Conservation (phyloP, 1,140 invertebrate species). For the Sycophila sp. region DNA sequence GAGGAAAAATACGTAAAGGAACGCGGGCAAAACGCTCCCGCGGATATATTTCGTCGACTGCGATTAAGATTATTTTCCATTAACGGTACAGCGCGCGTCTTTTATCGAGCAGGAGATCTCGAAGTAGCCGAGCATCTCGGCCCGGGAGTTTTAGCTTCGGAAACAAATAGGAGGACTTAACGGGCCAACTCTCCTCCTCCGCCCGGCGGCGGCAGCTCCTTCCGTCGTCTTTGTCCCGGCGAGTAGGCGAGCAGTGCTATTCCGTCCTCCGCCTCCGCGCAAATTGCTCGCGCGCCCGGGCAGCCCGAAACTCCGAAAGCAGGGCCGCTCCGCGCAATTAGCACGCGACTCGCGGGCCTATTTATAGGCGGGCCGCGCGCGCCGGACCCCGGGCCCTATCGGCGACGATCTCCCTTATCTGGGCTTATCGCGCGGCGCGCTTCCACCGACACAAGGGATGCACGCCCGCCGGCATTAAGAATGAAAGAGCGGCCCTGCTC, state of each 20-base stretch:
- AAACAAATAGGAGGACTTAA: slow-evolving; percentile 3
- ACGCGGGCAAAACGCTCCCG: not conserved
- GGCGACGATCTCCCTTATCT: not conserved
- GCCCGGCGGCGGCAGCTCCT: not conserved
- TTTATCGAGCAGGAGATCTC: slow-evolving; percentile 6
- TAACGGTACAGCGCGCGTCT: slow-evolving; percentile 11
- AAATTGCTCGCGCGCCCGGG: not conserved
- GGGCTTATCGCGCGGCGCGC: too few species aligned
- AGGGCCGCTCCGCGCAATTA: not conserved
- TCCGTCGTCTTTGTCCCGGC: too few species aligned
- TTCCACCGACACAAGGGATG: too few species aligned
- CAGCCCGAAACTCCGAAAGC: not conserved
- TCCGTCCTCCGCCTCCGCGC: not conserved
- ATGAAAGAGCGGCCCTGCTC: not conserved
- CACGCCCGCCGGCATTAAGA: not conserved
- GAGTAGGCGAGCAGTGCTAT: not conserved
- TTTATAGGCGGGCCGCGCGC: not conserved
- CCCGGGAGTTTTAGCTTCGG: slow-evolving; percentile 13
- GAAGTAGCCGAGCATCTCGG: slow-evolving; percentile 1
- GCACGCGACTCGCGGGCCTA: not conserved
- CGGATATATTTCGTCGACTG: not conserved
- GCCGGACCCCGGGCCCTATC: not conserved
- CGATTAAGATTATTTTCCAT: slow-evolving; percentile 16
- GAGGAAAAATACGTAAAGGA: not conserved
- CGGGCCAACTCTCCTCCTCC: not conserved